These are phyloP conservation scores for Micrastur ruficollis DNA, from an alignment of 2,797 vertebrate genomes.

Conservation along the genomic window DNA sequence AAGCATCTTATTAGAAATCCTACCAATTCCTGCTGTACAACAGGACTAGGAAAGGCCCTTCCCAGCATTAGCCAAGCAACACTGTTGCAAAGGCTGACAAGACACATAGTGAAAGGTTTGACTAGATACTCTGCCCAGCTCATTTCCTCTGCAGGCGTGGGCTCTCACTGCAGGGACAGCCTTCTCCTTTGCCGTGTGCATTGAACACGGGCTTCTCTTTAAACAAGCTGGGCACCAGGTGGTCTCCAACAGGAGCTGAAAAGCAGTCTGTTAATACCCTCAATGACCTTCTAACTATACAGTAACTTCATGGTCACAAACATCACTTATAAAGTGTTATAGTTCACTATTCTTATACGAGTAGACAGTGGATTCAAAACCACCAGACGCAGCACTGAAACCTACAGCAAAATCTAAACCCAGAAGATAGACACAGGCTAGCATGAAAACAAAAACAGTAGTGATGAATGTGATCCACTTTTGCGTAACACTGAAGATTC, in stretches of 20 bases:
- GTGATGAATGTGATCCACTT: neutral
- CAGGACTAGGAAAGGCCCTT: neutral
- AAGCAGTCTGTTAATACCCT: neutral
- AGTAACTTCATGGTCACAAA: neutral
- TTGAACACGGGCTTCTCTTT: neutral
- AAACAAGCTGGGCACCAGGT: neutral
- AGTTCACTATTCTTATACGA: neutral
- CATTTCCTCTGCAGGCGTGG: neutral
- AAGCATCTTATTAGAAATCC: neutral
- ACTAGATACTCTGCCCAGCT: neutral
- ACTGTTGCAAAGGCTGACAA: neutral
- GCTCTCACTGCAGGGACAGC: fast-evolving
- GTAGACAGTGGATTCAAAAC: neutral
- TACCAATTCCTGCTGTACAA: neutral
- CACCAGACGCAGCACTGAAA: neutral
- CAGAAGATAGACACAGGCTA: neutral
- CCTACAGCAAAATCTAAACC: neutral
- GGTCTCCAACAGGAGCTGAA: neutral
- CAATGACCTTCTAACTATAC: neutral
- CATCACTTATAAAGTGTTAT: neutral
- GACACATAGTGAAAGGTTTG: neutral
- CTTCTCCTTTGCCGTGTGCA: neutral
- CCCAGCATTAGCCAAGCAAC: neutral
- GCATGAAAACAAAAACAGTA: neutral
- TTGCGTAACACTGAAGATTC: neutral